These are phyloP conservation scores for Acleris cristana DNA, from an alignment of 2,888 invertebrate genomes.

Conservation along the genomic window DNA sequence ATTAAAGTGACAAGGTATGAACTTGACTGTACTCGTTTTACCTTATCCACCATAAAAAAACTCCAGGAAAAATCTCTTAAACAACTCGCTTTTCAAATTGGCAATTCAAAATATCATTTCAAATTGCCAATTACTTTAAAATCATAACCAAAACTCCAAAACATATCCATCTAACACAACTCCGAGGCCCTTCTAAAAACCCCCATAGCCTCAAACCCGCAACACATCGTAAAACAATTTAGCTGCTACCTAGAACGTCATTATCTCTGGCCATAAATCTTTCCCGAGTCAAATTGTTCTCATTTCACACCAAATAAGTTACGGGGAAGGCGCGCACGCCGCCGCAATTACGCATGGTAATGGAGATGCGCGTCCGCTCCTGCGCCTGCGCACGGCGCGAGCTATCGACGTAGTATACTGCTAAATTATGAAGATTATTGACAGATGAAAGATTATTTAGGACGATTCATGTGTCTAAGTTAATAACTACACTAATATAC, in stretches of 20 bases:
- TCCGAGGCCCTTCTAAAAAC: not conserved
- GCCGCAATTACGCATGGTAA: conserved; percentile 42
- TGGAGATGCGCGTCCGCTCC: conserved; percentile 19
- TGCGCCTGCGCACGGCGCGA: conserved; percentile 16
- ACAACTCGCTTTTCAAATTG: too few species aligned
- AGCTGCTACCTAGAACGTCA: conserved; percentile 41
- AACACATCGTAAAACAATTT: conserved; percentile 38
- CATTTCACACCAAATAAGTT: conserved; percentile 80
- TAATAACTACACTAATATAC: too few species aligned
- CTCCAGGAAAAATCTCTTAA: too few species aligned
- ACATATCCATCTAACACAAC: not conserved
- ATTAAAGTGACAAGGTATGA: too few species aligned
- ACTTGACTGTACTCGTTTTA: too few species aligned
- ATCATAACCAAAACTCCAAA: not conserved
- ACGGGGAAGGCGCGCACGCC: conserved; percentile 39
- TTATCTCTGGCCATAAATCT: conserved; percentile 71
- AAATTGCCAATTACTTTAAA: too few species aligned
- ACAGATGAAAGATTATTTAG: not conserved
- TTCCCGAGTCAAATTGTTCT: conserved; percentile 69
- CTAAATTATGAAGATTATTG: conserved; percentile 11
- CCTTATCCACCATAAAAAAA: too few species aligned
- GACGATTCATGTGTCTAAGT: too few species aligned
- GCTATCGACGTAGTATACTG: conserved; percentile 8
- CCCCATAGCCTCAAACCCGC: conserved; percentile 17
- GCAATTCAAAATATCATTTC: too few species aligned